Evolutionary conservation across 2,113 vertebrate genomes (phyloP).

Genomic region (Brienomyrus longianalis): DNA sequence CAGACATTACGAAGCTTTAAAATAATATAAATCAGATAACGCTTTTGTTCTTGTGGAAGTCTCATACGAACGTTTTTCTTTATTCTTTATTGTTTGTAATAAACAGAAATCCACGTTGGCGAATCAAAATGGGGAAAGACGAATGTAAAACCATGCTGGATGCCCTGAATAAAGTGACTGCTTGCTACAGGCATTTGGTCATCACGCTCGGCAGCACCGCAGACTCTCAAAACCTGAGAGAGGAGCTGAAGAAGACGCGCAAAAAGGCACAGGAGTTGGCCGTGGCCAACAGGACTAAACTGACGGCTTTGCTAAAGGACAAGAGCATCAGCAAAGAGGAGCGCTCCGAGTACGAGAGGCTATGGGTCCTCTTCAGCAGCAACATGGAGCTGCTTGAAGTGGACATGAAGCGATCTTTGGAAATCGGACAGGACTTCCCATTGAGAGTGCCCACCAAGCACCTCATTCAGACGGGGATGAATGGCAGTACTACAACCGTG

Average conservation of each 20-base stretch:
- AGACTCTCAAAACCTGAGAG: slow-evolving; percentile 86
- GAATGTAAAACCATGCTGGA: slow-evolving; percentile 92
- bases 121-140: slow-evolving; percentile 72
- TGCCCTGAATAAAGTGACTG: slow-evolving; percentile 84
- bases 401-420: slow-evolving; percentile 87
- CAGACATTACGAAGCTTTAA: background rate
- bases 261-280: slow-evolving; percentile 89
- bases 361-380: slow-evolving; percentile 92
- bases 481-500: slow-evolving; percentile 74
- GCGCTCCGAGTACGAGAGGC: slow-evolving; percentile 82
- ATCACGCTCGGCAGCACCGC: slow-evolving; percentile 87
- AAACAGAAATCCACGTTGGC: background rate
- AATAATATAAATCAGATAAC: slow-evolving; percentile 11
- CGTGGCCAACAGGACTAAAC: slow-evolving; percentile 71
- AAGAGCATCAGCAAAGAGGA: slow-evolving; percentile 75
- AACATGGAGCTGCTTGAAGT: slow-evolving; percentile 91
- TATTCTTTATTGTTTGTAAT: background rate
- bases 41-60: background rate
- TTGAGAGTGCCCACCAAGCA: slow-evolving; percentile 79
- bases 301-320: slow-evolving; percentile 80
- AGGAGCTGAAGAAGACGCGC: slow-evolving; percentile 84
- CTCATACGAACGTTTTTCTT: background rate
- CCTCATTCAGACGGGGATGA: slow-evolving; percentile 89
- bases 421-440: slow-evolving; percentile 84
- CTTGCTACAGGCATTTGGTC: slow-evolving; percentile 89